These are phyloP conservation scores for Agapostemon virescens DNA, from an alignment of 2,888 invertebrate species.

Conservation along the genomic window DNA sequence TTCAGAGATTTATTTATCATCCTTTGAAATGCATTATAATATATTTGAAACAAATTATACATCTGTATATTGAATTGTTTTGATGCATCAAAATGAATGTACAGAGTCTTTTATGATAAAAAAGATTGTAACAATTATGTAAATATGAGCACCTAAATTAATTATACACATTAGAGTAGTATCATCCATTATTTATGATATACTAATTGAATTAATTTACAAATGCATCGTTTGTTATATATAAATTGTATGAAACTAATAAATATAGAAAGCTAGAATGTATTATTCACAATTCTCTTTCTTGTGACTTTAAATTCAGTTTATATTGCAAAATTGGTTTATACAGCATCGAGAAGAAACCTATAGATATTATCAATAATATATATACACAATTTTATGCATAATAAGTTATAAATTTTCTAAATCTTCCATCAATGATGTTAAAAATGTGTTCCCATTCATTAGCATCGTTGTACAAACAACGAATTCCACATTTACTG, in stretches of 20 bases:
- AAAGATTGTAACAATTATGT: neutral
- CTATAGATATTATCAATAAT: neutral
- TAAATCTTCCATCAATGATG: conserved; percentile 85
- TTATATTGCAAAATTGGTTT: neutral
- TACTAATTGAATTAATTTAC: neutral
- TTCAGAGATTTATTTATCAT: no score
- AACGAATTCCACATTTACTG: conserved; percentile 91
- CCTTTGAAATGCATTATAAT: neutral
- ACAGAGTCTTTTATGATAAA: neutral
- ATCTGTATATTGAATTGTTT: neutral
- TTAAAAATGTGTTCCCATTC: conserved; percentile 93
- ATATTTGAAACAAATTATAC: neutral
- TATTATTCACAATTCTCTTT: conserved; percentile 9
- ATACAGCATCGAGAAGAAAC: neutral
- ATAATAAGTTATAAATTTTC: conserved; percentile 43
- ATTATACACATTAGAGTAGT: neutral
- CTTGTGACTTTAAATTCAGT: neutral
- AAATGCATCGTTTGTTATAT: neutral
- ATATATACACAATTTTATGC: conserved; percentile 6
- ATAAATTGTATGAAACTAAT: conserved; percentile 24
- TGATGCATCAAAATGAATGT: neutral
- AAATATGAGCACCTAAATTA: neutral
- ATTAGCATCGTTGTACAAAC: conserved; percentile 95
- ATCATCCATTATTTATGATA: neutral
- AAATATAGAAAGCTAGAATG: conserved; percentile 2